These are phyloP conservation scores for Danionella dracula DNA, from an alignment of 2,797 vertebrate genomes.

Conservation along the genomic window DNA sequence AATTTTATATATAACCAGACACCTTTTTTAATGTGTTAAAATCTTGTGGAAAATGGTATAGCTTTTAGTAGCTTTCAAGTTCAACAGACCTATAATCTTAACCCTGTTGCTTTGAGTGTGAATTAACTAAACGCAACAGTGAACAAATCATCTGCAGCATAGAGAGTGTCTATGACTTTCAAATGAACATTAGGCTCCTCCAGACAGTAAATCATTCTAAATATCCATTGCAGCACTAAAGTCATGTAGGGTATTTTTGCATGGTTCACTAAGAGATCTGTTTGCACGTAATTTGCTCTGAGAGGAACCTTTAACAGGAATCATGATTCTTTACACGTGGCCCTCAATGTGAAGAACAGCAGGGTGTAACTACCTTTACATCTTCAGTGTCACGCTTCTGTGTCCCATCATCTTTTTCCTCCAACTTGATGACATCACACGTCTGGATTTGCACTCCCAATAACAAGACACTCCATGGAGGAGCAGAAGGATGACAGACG, in stretches of 20 bases:
- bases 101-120: too few species aligned
- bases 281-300: not conserved
- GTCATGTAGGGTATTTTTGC: too few species aligned
- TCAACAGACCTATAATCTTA: too few species aligned
- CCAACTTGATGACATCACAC: not conserved
- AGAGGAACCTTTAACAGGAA: not conserved
- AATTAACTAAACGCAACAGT: too few species aligned
- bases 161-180: not conserved
- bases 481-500: constrained; percentile 40
- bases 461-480: not conserved
- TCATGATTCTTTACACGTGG: not conserved
- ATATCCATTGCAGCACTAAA: not conserved
- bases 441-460: not conserved
- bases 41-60: too few species aligned
- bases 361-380: constrained; percentile 8
- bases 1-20: too few species aligned
- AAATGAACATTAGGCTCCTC: not conserved
- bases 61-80: too few species aligned
- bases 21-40: too few species aligned
- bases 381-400: constrained; percentile 7
- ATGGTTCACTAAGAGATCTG: too few species aligned
- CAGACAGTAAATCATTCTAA: not conserved
- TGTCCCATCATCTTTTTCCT: not conserved
- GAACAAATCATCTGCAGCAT: not conserved
- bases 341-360: not conserved